Percentiles rank a stretch among this genome's conserved stretches.
Evolutionary conservation across 2,888 invertebrate genomes (phyloP).

Genomic region (Hemithea aestivaria): DNA sequence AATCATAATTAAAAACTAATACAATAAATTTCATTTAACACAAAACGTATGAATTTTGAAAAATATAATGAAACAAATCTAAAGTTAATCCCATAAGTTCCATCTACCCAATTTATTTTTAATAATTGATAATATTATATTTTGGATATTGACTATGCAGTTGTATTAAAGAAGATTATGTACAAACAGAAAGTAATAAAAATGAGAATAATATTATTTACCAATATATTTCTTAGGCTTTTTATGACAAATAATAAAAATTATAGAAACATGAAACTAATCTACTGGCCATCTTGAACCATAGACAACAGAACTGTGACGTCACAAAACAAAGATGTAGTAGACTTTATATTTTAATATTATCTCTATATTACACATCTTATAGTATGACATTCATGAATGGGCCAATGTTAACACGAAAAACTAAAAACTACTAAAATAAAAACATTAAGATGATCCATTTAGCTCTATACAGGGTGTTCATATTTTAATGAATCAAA

Average conservation of each 20-base stretch:
- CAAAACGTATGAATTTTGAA: slow-evolving; percentile 30
- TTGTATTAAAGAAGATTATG: slow-evolving; percentile 48
- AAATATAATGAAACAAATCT: slow-evolving; percentile 32
- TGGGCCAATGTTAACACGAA: slow-evolving; percentile 59
- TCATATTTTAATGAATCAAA: slow-evolving; percentile 24
- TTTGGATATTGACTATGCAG: slow-evolving; percentile 56
- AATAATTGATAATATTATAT: slow-evolving; percentile 36
- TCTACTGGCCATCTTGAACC: slow-evolving; percentile 35
- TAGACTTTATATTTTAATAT: slow-evolving; percentile 44
- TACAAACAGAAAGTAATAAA: slow-evolving; percentile 46
- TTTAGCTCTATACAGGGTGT: slow-evolving; percentile 44
- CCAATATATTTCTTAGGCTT: slow-evolving; percentile 35
- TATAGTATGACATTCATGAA: slow-evolving; percentile 67
- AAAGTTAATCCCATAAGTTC: slow-evolving; percentile 37
- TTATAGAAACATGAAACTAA: slow-evolving; percentile 16
- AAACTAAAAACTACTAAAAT: slow-evolving; percentile 54
- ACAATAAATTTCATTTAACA: slow-evolving; percentile 40
- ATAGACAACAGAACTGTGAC: slow-evolving; percentile 37
- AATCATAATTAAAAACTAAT: slow-evolving; percentile 37
- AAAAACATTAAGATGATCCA: slow-evolving; percentile 39
- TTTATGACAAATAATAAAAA: slow-evolving; percentile 27
- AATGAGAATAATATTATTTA: slow-evolving; percentile 37
- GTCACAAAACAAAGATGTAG: slow-evolving; percentile 45
- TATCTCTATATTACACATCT: slow-evolving; percentile 69
- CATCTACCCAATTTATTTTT: slow-evolving; percentile 37